These are phyloP conservation scores for Stegana nigrithorax DNA, from an alignment of 2,888 invertebrate genomes.

Conservation along the genomic window DNA sequence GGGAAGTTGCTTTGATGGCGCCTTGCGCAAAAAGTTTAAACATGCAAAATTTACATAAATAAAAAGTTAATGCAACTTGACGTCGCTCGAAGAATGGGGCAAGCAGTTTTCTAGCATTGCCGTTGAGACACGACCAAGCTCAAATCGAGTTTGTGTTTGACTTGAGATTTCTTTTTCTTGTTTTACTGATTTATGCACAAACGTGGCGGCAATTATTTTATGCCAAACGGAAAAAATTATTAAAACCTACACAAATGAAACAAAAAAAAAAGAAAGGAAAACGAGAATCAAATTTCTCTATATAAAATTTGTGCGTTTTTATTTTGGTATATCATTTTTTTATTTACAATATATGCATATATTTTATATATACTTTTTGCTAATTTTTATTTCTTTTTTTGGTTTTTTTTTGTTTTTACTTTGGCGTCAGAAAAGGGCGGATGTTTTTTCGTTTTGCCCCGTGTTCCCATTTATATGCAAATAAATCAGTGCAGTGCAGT, in stretches of 20 bases:
- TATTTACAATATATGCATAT: neutral
- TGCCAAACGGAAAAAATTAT: too few species aligned
- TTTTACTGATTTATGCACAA: neutral
- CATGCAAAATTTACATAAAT: slow-evolving; percentile 66
- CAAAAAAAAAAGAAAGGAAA: too few species aligned
- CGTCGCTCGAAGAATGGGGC: too few species aligned
- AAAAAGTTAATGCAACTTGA: slow-evolving; percentile 63
- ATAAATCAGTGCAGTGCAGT: slow-evolving; percentile 60
- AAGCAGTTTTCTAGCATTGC: too few species aligned
- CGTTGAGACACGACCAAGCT: slow-evolving; percentile 6
- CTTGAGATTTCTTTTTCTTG: neutral
- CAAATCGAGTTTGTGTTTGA: slow-evolving; percentile 17
- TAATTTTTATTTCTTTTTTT: neutral
- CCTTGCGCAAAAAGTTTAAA: slow-evolving; percentile 53
- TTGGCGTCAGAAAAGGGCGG: slow-evolving; percentile 57
- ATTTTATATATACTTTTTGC: neutral
- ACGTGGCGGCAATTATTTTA: too few species aligned
- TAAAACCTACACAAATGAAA: too few species aligned
- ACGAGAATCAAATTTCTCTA: too few species aligned
- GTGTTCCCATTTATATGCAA: slow-evolving; percentile 62
- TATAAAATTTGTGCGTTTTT: too few species aligned
- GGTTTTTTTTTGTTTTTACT: neutral
- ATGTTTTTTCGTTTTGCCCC: slow-evolving; percentile 19
- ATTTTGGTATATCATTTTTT: too few species aligned
- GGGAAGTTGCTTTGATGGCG: neutral